Base-by-base conservation (phyloP, 2,797 vertebrate genomes). In the Dromococcyx pavoninus region DNA sequence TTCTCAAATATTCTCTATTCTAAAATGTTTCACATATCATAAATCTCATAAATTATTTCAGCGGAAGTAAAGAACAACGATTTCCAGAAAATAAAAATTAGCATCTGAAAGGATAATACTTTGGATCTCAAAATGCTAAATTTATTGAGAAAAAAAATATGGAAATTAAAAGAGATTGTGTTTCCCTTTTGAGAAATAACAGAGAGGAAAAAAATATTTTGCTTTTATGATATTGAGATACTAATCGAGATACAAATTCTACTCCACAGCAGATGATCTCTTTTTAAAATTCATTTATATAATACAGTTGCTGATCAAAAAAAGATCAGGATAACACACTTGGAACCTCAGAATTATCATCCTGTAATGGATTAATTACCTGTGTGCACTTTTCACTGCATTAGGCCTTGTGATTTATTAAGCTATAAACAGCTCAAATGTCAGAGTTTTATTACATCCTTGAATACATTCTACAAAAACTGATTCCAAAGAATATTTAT, bases 341-440 rank as follows among this genome's bases (percentile, higher is more conserved):
- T 22, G 33, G n/a, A 88, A 65, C 32, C 37, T 90, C 73, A 82
- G 43, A 91, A 85, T 44, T 75, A 73, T 69, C 57, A 67, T 64
- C 53, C 41, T 37, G 79, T 28, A 82, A 94, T 48, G 56, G 53
- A 56, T 69, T 89, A 58, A 46, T 35, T 57, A 30, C 65, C 61
- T 88, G 39, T 18, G 24, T 57, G 51, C 83, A 65, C 72, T 16
- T 88, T 46, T 58, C 56, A 58, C 30, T 54, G 64, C 50, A 37
- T 88, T 77, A 70, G 25, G 69, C 60, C 80, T 72, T 46, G 69
- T 89, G 57, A 88, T 95, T 93, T 96, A 83, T 53, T 64, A 92
- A 64, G 60, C 48, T 88, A 75, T 44, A 58, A 73, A 83, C n/a
- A 82, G 43, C 60, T 94, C 53, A 94, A 79, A 33, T 66, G 43